Evolutionary conservation across 2,888 invertebrate species (phyloP).

Genomic region (Hemithea aestivaria): DNA sequence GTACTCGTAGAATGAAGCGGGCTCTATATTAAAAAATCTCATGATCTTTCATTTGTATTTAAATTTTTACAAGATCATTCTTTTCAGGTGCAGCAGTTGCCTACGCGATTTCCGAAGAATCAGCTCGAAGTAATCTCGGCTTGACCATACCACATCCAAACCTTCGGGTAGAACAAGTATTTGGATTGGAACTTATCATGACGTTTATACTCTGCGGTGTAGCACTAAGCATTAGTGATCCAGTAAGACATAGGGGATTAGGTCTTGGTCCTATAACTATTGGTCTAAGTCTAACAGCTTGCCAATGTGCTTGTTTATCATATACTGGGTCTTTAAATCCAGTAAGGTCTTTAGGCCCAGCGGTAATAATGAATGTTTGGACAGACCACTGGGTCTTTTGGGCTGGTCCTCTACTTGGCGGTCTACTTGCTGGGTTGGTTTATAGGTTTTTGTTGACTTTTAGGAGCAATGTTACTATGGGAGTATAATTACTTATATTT

Average conservation of each 20-base stretch:
- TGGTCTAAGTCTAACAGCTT: constrained; percentile 34
- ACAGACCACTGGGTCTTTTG: constrained; percentile 34
- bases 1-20: too few species aligned
- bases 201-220: constrained; percentile 34
- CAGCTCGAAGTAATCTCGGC: constrained; percentile 22
- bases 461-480: background rate
- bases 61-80: too few species aligned
- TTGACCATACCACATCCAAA: constrained; percentile 23
- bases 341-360: constrained; percentile 30
- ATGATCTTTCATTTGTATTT: too few species aligned
- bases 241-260: constrained; percentile 28
- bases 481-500: too few species aligned
- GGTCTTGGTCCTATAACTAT: constrained; percentile 37
- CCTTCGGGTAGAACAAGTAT: constrained; percentile 17
- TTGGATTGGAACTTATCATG: constrained; percentile 33
- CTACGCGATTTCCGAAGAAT: constrained; percentile 24
- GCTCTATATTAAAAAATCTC: too few species aligned
- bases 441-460: constrained; percentile 29
- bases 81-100: constrained; percentile 33
- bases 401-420: constrained; percentile 33
- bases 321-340: constrained; percentile 38
- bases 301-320: constrained; percentile 29
- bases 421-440: constrained; percentile 29
- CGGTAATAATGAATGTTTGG: constrained; percentile 31
- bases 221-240: constrained; percentile 30